phyloP scores from a whole-genome alignment of 2,888 invertebrate genomes.

The Erebia ligea region DNA sequence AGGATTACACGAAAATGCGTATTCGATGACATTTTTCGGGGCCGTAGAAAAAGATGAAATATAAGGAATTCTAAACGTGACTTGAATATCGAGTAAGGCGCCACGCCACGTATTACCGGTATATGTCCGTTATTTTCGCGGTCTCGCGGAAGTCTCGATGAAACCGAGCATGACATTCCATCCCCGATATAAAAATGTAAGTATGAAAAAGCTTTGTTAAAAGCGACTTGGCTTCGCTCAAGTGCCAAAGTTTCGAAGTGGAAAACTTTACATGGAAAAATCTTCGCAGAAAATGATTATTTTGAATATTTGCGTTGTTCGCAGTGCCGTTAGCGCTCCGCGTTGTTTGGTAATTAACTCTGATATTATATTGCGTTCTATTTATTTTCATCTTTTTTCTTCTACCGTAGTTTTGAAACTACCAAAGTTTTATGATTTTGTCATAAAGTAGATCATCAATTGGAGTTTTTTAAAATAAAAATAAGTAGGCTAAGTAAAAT shows the following conservation, averaged over 20 bases:
- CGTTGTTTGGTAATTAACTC: conserved; percentile 18
- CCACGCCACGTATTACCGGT: conserved; percentile 81
- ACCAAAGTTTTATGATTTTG: no score
- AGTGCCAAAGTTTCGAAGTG: conserved; percentile 82
- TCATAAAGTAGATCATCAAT: no score
- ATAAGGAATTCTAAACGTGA: conserved; percentile 82
- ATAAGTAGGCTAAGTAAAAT: no score
- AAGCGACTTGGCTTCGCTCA: conserved; percentile 78
- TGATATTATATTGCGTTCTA: conserved; percentile 10
- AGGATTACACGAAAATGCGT: conserved; percentile 83
- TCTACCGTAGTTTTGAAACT: not conserved
- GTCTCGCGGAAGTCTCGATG: conserved; percentile 74
- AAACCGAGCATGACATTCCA: conserved; percentile 81
- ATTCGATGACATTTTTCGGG: conserved; percentile 83
- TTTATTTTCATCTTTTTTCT: conserved; percentile 1
- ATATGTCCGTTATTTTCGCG: conserved; percentile 76
- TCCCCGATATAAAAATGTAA: conserved; percentile 81
- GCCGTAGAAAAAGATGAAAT: conserved; percentile 82
- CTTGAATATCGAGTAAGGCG: conserved; percentile 72
- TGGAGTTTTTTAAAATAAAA: no score
- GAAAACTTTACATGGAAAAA: conserved; percentile 81
- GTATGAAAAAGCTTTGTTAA: conserved; percentile 83
- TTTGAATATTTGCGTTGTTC: conserved; percentile 55
- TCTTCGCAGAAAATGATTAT: conserved; percentile 79
- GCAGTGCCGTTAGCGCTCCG: conserved; percentile 7